phyloP scores from a whole-genome alignment of 2,888 invertebrate genomes.

The Chaitophorus viminalis region DNA sequence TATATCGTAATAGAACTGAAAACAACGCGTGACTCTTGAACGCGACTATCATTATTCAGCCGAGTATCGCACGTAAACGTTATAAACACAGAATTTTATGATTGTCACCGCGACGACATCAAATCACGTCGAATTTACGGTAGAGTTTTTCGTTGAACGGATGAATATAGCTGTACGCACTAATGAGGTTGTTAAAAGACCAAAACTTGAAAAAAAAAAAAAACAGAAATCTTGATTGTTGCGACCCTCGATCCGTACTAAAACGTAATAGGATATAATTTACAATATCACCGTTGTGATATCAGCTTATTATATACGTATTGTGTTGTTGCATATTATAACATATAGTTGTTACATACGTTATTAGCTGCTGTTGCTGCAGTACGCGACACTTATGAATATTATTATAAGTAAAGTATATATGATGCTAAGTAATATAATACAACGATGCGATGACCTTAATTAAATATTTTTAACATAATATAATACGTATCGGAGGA shows the following conservation, averaged over 20 bases:
- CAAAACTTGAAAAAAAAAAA: neutral
- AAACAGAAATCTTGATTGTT: conserved; percentile 3
- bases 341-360: neutral
- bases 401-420: neutral
- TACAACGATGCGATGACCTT: neutral
- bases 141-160: neutral
- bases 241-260: neutral
- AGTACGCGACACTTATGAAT: neutral
- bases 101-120: conserved; percentile 3
- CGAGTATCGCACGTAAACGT: neutral
- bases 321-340: no score
- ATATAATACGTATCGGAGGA: conserved; percentile 2
- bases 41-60: no score
- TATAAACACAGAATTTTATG: conserved; percentile 29
- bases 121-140: conserved; percentile 8
- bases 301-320: no score
- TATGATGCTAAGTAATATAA: neutral
- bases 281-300: conserved; percentile 31
- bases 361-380: neutral
- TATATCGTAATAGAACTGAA: no score
- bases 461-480: neutral
- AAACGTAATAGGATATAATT: neutral
- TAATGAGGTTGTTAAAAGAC: conserved; percentile 32
- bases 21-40: no score
- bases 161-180: neutral